A percentile compares a stretch with the other conserved stretches of the same genome.
phyloP scores from a whole-genome alignment of 92 coral and sea anemone genomes.

The Desmophyllum pertusum region DNA sequence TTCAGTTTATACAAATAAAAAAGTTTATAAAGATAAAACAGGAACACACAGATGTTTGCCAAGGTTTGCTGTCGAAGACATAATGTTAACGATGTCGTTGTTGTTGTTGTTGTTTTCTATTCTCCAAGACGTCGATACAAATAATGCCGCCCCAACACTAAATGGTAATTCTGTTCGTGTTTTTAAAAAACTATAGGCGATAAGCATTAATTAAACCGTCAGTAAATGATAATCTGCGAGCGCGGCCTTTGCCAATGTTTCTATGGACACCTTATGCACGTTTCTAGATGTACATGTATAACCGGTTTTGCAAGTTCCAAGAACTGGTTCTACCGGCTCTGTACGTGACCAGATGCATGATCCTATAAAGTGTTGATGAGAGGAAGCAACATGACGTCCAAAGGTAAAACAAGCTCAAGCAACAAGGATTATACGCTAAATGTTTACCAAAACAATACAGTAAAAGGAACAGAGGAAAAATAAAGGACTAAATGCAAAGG shows the following conservation, averaged over 20 bases:
- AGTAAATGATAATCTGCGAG: not conserved
- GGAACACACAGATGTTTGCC: not conserved
- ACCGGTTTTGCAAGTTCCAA: conserved; percentile 1
- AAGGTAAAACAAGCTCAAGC: not conserved
- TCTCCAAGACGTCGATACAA: no score
- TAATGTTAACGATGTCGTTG: no score
- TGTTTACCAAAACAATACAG: not conserved
- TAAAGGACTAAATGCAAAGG: not conserved
- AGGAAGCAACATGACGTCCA: not conserved
- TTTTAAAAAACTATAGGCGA: not conserved
- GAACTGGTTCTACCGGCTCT: not conserved
- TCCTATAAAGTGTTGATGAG: no score
- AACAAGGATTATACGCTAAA: not conserved
- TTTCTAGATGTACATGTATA: not conserved
- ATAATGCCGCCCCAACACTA: no score
- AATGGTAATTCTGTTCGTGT: not conserved
- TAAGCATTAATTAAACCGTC: not conserved
- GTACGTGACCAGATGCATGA: not conserved
- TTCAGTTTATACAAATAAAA: no score
- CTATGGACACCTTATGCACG: not conserved
- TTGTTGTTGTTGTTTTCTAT: no score
- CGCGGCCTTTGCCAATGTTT: not conserved
- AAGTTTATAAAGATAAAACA: no score
- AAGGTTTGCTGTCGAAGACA: not conserved
- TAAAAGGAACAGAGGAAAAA: not conserved